Percentiles rank a stretch among this genome's conserved stretches.
These are phyloP conservation scores for Phyllostomus discolor DNA, from an alignment of 2,113 vertebrate genomes.

Conservation along the genomic window DNA sequence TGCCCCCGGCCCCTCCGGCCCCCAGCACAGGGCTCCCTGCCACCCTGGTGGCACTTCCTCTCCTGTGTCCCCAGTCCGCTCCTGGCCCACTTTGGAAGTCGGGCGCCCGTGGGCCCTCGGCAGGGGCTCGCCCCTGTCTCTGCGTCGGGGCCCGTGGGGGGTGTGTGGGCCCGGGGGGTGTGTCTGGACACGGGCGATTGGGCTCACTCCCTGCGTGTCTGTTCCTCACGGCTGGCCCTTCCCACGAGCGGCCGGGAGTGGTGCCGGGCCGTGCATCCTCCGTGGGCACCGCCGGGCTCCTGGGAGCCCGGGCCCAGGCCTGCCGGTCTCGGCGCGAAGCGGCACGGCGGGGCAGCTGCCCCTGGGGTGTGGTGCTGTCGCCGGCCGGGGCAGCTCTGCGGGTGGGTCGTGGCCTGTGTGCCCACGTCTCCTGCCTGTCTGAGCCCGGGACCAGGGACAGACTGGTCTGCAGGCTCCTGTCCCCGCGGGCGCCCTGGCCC, in stretches of 20 bases:
- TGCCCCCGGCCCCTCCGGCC: too few species aligned
- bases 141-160: neutral
- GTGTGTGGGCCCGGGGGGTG: neutral
- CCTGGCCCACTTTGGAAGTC: neutral
- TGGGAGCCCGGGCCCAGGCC: neutral
- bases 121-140: rapidly evolving
- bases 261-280: neutral
- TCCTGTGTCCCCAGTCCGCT: neutral
- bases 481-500: neutral
- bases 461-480: neutral
- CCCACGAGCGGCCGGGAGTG: neutral
- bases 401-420: neutral
- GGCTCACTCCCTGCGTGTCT: neutral
- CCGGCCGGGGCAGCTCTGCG: neutral
- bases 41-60: neutral
- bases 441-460: neutral
- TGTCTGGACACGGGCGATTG: neutral
- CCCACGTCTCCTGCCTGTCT: neutral
- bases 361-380: neutral
- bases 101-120: neutral
- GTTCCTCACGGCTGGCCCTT: neutral
- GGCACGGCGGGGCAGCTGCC: neutral
- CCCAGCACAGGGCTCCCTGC: too few species aligned
- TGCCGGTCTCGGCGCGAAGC: neutral
- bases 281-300: neutral